Base-by-base conservation (phyloP, 2,888 invertebrate species). In the Pemphredon lugubris region DNA sequence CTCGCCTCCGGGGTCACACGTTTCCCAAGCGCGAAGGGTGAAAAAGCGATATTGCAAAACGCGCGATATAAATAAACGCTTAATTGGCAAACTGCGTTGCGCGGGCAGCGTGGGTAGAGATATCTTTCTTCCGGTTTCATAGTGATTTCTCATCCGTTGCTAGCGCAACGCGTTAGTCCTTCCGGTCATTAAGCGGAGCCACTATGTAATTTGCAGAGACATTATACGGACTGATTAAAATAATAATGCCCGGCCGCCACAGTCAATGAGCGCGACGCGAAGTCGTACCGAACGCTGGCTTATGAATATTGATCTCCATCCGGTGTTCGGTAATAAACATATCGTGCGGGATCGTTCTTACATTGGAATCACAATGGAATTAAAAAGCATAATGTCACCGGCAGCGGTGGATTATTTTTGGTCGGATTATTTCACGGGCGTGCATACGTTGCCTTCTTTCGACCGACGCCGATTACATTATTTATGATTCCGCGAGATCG, bases 241-340 rank as follows among this genome's bases (percentile, higher is more conserved):
- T 83, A 83, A 82, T 81, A 81, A 83, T 85, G 83, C 82, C 75
- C 70, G 78, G 77, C 72, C 77, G 75, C 71, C 69, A 72, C 71
- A 72, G 81, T 79, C 71, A 69, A 72, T 69, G 80, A 74, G 71
- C 79, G 71, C 57, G 64, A 51, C 73, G 63, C 54, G 64, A 47
- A 60, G 58, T 68, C 70, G 48, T 40, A 54, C 47, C 60, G 40
- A 60, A 34, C n/a, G 70, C 72, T 44, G 51, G 50, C 86, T 87
- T 86, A 86, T 86, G 85, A 87, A 87, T 86, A 86, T 86, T 86
- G 83, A 86, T 85, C 83, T 69, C 79, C 81, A 82, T 85, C 84
- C 83, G 83, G 82, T 79, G 63, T 68, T 71, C 64, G 69, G 63
- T 77, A 77, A 81, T 79, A 77, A 80, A 75, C 75, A 79, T 75